A percentile compares a stretch with the other conserved stretches of the same genome.
Conservation (phyloP, 2,888 invertebrate species). For the Beris chalybata region DNA sequence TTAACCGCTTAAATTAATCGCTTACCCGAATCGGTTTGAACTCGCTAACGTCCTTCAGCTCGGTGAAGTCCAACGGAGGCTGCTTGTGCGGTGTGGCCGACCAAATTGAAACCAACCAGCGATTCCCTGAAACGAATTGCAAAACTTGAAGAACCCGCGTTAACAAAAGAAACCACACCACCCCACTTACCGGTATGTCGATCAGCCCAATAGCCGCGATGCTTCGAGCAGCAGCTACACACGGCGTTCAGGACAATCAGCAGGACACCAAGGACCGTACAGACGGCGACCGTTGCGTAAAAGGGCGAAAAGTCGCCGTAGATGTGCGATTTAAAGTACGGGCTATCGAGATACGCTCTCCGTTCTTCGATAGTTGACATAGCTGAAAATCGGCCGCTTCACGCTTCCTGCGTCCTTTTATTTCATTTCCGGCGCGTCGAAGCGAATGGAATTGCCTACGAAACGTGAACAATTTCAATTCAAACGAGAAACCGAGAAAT, state of each 20-base stretch:
- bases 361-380: slow-evolving; percentile 69
- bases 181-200: slow-evolving; percentile 65
- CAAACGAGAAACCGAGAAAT: slow-evolving; percentile 8
- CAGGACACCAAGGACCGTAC: slow-evolving; percentile 69
- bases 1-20: no score
- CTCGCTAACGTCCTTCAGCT: slow-evolving; percentile 63
- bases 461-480: neutral
- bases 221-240: slow-evolving; percentile 79
- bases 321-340: slow-evolving; percentile 61
- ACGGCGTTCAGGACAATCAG: slow-evolving; percentile 76
- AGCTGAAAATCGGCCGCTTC: neutral
- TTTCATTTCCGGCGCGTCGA: slow-evolving; percentile 12
- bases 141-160: neutral
- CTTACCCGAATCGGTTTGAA: slow-evolving; percentile 47
- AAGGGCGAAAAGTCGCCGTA: slow-evolving; percentile 82
- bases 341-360: slow-evolving; percentile 64
- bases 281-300: slow-evolving; percentile 79
- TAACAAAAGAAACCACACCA: slow-evolving; percentile 5
- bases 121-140: slow-evolving; percentile 64
- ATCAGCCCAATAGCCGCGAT: slow-evolving; percentile 81
- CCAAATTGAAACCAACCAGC: slow-evolving; percentile 84
- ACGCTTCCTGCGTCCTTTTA: neutral
- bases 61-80: slow-evolving; percentile 77
- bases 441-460: neutral
- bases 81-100: slow-evolving; percentile 81